phyloP scores from a whole-genome alignment of 2,888 invertebrate species.

The Volucella zonaria region DNA sequence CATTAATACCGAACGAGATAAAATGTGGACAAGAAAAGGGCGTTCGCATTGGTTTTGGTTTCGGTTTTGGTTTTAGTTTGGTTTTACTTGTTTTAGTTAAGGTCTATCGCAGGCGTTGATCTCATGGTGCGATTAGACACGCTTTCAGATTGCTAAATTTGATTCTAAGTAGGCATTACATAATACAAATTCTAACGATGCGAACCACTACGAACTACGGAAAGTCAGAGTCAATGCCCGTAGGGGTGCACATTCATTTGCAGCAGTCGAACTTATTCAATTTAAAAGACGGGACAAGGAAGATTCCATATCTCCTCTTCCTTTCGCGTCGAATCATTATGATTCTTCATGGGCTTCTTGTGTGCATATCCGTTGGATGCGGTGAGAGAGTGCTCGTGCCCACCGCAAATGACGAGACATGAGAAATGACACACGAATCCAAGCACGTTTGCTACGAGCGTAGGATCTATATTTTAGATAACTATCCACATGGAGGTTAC shows the following conservation, averaged over 20 bases:
- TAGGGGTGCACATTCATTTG: slow-evolving; percentile 40
- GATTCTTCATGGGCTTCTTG: slow-evolving; percentile 54
- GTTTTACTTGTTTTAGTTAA: slow-evolving; percentile 27
- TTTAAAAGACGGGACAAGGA: slow-evolving; percentile 49
- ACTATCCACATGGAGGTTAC: slow-evolving; percentile 64
- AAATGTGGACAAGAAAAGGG: slow-evolving; percentile 69
- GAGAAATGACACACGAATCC: slow-evolving; percentile 72
- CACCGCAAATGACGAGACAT: slow-evolving; percentile 66
- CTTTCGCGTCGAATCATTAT: slow-evolving; percentile 45
- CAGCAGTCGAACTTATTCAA: slow-evolving; percentile 69
- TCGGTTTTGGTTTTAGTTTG: background rate
- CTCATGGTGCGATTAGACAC: slow-evolving; percentile 65
- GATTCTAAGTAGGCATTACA: slow-evolving; percentile 69
- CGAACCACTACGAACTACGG: slow-evolving; percentile 36
- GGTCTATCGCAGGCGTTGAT: slow-evolving; percentile 63
- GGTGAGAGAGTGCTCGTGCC: slow-evolving; percentile 20
- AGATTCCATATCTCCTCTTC: slow-evolving; percentile 38
- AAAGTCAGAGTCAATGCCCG: background rate
- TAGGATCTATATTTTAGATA: slow-evolving; percentile 70
- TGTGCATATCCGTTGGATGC: slow-evolving; percentile 12
- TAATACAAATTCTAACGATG: slow-evolving; percentile 68
- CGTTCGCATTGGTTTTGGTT: slow-evolving; percentile 64
- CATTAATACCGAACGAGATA: slow-evolving; percentile 67
- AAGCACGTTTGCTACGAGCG: slow-evolving; percentile 45
- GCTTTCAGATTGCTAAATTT: slow-evolving; percentile 68